Evolutionary conservation across 1,140 invertebrate species (phyloP), one percentile per base, ranked within the genome.

Genomic region (Macrosteles quadrilineatus): DNA sequence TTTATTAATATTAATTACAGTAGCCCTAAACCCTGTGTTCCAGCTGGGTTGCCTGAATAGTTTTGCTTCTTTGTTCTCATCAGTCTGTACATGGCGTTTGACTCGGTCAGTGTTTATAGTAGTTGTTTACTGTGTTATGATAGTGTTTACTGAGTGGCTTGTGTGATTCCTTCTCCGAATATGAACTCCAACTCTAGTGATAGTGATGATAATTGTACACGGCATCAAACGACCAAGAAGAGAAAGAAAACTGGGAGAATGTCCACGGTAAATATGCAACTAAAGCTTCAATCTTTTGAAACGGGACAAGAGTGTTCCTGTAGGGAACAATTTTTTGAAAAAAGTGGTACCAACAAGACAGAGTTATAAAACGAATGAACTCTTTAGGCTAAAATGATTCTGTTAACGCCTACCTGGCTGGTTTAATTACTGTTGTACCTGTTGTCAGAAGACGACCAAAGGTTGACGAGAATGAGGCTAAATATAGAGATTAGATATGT

Each of bases 231-330:
- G 45, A 66, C 40, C 21, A 66, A 66, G 32, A 70, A 70, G 21
- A 70, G 25, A 47, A 70, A 63, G 57, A 66, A 27, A 70, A 70
- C 57, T 70, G 69, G 69, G 32, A 70, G 69, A 65, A 47, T 45
- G 47, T 50, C 40, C 17, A 25, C 23, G 69, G 32, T 66, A 43
- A 43, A 66, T 43, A 66, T 66, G 53, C 31, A 45, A 50, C 31
- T 69, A 40, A 69, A 62, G 25, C 32, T 69, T 23, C 67, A 69
- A 62, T 40, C 53, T 1, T 62, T 62, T 40, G 67, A 69, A 69
- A 62, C 67, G 23, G 67, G 55, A 25, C 3, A 62, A 19, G 31
- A 69, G 17, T 59, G 67, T 62, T 25, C n/a, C 31, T 69, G 50
- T 69, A 69, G 53, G 67, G 1, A 21, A 40, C 59, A 69, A 40